These are phyloP conservation scores for Stenotaenia linearis DNA, from an alignment of 2,888 invertebrate species.

Conservation along the genomic window DNA sequence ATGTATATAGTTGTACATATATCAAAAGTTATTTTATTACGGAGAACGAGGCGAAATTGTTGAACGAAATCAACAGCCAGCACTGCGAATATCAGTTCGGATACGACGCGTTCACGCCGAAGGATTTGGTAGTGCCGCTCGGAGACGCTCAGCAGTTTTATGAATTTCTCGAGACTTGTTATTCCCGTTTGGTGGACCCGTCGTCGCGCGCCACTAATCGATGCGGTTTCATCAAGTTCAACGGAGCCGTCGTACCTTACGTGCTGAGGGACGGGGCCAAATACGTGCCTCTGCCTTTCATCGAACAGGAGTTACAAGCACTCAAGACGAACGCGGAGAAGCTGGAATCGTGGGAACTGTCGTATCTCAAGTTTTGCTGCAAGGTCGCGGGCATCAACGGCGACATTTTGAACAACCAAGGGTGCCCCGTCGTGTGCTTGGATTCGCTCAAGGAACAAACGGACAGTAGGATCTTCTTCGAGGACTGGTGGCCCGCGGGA, in stretches of 20 bases:
- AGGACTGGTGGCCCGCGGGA: slow-evolving; percentile 89
- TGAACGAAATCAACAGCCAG: slow-evolving; percentile 86
- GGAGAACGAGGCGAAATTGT: slow-evolving; percentile 76
- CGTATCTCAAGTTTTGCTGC: slow-evolving; percentile 88
- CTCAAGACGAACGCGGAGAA: slow-evolving; percentile 78
- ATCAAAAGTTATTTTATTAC: slow-evolving; percentile 90
- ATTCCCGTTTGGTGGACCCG: slow-evolving; percentile 67
- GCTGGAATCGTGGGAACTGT: slow-evolving; percentile 83
- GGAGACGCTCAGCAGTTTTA: slow-evolving; percentile 82
- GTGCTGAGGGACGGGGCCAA: slow-evolving; percentile 70
- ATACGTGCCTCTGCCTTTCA: slow-evolving; percentile 86
- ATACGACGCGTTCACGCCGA: slow-evolving; percentile 74
- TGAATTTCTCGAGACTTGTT: slow-evolving; percentile 82
- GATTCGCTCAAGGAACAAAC: slow-evolving; percentile 86
- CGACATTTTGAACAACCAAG: slow-evolving; percentile 80
- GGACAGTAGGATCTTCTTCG: slow-evolving; percentile 80
- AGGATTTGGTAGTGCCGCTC: slow-evolving; percentile 82
- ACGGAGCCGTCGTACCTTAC: slow-evolving; percentile 88
- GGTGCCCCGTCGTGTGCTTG: slow-evolving; percentile 82
- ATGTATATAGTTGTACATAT: slow-evolving; percentile 84
- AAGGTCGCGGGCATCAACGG: slow-evolving; percentile 89
- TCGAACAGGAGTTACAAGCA: slow-evolving; percentile 80
- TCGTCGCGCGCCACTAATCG: slow-evolving; percentile 55
- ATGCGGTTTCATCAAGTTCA: slow-evolving; percentile 85
- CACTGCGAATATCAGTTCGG: slow-evolving; percentile 90